Conservation (phyloP, 2,113 vertebrate species). For the Casuarius casuarius region DNA sequence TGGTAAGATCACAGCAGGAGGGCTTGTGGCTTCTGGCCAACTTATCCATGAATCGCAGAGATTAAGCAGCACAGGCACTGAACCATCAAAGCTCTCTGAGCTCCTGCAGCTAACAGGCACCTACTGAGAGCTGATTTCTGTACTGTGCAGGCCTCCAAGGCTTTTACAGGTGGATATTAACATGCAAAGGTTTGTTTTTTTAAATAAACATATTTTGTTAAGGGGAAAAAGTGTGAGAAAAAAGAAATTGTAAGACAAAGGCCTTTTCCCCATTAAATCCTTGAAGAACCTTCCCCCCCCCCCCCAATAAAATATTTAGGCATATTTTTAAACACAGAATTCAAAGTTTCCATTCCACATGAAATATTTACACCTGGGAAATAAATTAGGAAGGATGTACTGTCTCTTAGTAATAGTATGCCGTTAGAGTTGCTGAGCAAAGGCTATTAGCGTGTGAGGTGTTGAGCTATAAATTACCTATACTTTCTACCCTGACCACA, state of each 20-base stretch:
- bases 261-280: not conserved
- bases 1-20: not conserved
- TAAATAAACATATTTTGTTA: not conserved
- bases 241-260: not conserved
- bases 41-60: not conserved
- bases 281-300: not conserved
- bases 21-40: not conserved
- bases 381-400: slow-evolving; percentile 1
- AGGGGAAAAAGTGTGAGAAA: not conserved
- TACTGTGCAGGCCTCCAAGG: not conserved
- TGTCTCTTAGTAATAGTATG: not conserved
- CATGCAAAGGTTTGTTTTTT: not conserved
- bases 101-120: not conserved
- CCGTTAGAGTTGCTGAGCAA: not conserved
- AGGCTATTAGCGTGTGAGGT: not conserved
- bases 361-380: slow-evolving; percentile 8
- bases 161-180: not conserved
- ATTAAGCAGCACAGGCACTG: not conserved
- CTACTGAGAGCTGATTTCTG: not conserved
- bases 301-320: not conserved
- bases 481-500: not conserved
- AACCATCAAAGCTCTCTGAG: not conserved
- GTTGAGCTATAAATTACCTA: slow-evolving; percentile 50
- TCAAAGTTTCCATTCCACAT: not conserved
- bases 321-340: not conserved